Evolutionary conservation across 2,888 invertebrate species (phyloP).

Genomic region (Pristionchus exspectatus): DNA sequence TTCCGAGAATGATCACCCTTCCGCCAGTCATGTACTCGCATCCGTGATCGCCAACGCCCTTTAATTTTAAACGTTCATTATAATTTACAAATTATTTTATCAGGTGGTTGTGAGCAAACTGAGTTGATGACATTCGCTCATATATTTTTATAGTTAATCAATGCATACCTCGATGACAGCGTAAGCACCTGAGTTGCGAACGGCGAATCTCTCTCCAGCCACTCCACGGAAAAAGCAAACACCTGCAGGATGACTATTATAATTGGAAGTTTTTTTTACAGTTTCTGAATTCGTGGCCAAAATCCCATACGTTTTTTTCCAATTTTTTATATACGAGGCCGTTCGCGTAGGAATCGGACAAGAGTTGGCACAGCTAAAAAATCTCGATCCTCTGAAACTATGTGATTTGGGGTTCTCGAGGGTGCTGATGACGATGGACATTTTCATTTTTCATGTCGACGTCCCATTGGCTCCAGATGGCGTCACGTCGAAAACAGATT

Average conservation of each 20-base stretch:
- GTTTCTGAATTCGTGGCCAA: background rate
- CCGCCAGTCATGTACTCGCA: conserved; percentile 99
- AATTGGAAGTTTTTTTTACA: background rate
- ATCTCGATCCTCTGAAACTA: too few species aligned
- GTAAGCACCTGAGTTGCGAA: conserved; percentile 95
- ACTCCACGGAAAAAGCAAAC: conserved; percentile 88
- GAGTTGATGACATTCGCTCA: background rate
- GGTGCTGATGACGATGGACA: too few species aligned
- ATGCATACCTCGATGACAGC: conserved; percentile 89
- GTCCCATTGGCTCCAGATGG: too few species aligned
- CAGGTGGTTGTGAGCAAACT: too few species aligned
- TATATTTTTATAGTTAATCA: background rate
- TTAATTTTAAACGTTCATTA: background rate
- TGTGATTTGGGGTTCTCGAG: too few species aligned
- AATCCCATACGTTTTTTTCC: background rate
- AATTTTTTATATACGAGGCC: background rate
- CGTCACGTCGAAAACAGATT: too few species aligned
- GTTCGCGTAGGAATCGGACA: too few species aligned
- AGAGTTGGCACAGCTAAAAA: too few species aligned
- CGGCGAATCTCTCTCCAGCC: conserved; percentile 98
- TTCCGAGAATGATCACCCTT: conserved; percentile 89
- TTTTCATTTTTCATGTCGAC: too few species aligned
- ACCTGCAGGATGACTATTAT: conserved; percentile 56
- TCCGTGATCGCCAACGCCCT: conserved; percentile 97
- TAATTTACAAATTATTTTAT: background rate